A percentile compares a stretch with the other conserved stretches of the same genome.
These are phyloP conservation scores for Amblyopsis hoosieri DNA, from an alignment of 2,797 vertebrate genomes.

Conservation along the genomic window DNA sequence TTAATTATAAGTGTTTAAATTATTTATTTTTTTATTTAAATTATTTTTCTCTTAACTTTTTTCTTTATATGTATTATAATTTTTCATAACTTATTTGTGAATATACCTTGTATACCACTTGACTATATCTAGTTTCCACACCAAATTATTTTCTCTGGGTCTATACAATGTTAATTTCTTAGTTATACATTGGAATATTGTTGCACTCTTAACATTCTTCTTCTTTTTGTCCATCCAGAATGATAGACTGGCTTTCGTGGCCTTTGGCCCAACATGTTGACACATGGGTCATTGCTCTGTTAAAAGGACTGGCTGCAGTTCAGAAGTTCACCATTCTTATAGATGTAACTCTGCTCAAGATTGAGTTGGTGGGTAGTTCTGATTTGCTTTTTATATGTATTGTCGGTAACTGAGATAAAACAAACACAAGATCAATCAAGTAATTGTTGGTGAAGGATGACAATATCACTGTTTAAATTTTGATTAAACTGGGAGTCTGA, in stretches of 20 bases:
- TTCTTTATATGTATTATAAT: neutral
- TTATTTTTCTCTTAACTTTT: no score
- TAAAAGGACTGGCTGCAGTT: conserved; percentile 95
- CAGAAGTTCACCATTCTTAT: conserved; percentile 99
- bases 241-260: conserved; percentile 99
- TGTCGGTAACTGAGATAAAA: neutral
- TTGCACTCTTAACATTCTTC: neutral
- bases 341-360: conserved; percentile 96
- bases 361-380: conserved; percentile 87
- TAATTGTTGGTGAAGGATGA: no score
- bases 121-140: no score
- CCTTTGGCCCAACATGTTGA: conserved; percentile 97
- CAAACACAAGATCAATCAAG: neutral
- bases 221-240: conserved; percentile 61
- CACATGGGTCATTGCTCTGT: conserved; percentile 94
- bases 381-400: conserved; percentile 12
- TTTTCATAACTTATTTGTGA: neutral
- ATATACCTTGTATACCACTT: no score
- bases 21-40: no score
- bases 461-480: no score
- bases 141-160: no score
- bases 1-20: no score
- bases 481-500: no score
- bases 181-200: neutral
- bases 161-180: no score